phyloP scores from a whole-genome alignment of 2,113 vertebrate genomes.

The Marcusenius ussheri region DNA sequence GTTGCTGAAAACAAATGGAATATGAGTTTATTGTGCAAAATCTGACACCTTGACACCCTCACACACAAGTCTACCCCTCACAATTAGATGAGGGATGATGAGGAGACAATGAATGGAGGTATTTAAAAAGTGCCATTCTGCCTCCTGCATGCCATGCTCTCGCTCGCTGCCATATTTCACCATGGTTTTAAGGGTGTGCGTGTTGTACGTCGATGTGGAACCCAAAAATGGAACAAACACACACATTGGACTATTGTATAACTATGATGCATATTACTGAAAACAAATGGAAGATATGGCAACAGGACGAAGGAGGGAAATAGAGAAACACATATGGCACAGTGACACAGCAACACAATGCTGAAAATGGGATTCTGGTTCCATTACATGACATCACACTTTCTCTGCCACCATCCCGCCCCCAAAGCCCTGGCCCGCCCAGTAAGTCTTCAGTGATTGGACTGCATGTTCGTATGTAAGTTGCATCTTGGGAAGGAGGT shows the following conservation, averaged over 20 bases:
- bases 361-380: neutral
- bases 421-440: neutral
- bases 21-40: neutral
- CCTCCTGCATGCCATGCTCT: neutral
- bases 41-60: neutral
- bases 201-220: neutral
- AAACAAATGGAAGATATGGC: conserved; percentile 9
- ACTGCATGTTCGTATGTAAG: neutral
- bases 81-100: neutral
- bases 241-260: neutral
- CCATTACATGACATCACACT: neutral
- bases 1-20: neutral
- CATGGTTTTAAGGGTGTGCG: neutral
- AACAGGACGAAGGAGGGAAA: neutral
- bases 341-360: neutral
- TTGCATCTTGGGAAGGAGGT: neutral
- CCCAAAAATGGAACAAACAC: neutral
- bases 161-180: neutral
- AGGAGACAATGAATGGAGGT: neutral
- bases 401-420: neutral
- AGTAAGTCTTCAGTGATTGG: neutral
- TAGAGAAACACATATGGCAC: neutral
- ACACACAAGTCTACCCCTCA: neutral
- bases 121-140: neutral
- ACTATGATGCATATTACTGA: neutral